Percentiles rank a stretch among this genome's conserved stretches.
These are phyloP conservation scores for Menidia menidia DNA, from an alignment of 2,797 vertebrate species.

Conservation along the genomic window DNA sequence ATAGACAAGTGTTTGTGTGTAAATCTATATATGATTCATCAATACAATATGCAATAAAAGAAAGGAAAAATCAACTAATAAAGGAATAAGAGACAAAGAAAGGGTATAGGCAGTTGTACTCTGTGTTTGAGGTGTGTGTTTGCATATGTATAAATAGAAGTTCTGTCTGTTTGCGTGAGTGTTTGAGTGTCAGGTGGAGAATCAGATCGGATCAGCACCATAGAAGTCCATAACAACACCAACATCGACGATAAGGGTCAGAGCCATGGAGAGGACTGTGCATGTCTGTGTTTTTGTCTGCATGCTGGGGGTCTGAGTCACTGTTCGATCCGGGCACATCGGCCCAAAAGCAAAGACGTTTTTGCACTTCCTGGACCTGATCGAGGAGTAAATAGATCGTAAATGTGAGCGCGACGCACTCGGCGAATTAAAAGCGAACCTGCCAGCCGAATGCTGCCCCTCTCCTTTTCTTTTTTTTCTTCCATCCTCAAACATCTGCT, in stretches of 20 bases:
- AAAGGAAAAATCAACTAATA: constrained; percentile 58
- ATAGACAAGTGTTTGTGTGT: constrained; percentile 73
- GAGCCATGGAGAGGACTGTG: constrained; percentile 52
- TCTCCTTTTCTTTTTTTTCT: constrained; percentile 9
- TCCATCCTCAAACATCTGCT: constrained; percentile 51
- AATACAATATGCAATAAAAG: constrained; percentile 68
- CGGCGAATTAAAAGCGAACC: constrained; percentile 64
- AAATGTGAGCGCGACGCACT: constrained; percentile 39
- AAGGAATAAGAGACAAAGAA: constrained; percentile 70
- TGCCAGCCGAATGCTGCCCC: constrained; percentile 43
- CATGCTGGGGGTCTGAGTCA: constrained; percentile 64
- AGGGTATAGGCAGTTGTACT: constrained; percentile 76
- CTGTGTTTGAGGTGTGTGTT: constrained; percentile 51
- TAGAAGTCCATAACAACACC: constrained; percentile 74
- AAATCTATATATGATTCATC: constrained; percentile 71
- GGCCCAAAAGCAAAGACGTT: constrained; percentile 46
- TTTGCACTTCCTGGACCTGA: constrained; percentile 55
- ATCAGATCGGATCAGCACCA: constrained; percentile 76
- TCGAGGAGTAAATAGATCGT: constrained; percentile 43
- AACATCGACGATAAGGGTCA: constrained; percentile 66
- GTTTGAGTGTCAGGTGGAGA: constrained; percentile 58
- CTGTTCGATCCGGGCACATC: constrained; percentile 50
- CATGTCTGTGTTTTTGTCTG: constrained; percentile 35
- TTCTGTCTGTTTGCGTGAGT: constrained; percentile 40
- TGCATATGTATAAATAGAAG: constrained; percentile 28